These are phyloP conservation scores for Ochotona curzoniae DNA, from an alignment of 2,113 vertebrate species.

Conservation along the genomic window DNA sequence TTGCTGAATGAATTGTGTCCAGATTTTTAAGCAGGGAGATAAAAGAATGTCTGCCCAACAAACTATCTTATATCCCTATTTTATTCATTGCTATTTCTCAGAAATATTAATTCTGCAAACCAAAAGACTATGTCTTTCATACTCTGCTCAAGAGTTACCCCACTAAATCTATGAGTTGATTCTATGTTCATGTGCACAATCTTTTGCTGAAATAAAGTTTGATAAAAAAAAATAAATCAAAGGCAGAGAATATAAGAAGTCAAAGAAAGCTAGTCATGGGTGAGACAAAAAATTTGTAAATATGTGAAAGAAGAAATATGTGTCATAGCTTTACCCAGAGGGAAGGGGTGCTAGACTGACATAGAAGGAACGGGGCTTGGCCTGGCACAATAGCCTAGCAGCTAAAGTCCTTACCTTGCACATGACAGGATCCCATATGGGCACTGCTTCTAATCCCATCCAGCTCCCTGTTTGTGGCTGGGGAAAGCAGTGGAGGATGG, in stretches of 20 bases:
- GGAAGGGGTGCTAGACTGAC: not conserved
- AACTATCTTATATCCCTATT: not conserved
- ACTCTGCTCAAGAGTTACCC: not conserved
- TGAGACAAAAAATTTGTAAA: not conserved
- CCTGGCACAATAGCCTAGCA: too few relatives aligned
- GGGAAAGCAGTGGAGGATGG: too few relatives aligned
- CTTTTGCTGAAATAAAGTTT: not conserved
- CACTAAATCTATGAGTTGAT: not conserved
- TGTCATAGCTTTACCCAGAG: not conserved
- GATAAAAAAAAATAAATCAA: not conserved
- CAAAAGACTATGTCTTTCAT: not conserved
- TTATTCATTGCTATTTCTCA: not conserved
- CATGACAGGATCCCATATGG: too few relatives aligned
- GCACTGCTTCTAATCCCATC: too few relatives aligned
- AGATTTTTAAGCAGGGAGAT: not conserved
- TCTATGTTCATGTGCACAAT: not conserved
- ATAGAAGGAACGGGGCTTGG: not conserved
- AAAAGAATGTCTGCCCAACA: not conserved
- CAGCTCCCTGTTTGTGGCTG: too few relatives aligned
- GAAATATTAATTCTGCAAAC: not conserved
- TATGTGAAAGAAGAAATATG: not conserved
- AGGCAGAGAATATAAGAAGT: rapidly evolving
- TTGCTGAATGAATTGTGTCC: not conserved
- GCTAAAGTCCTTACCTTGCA: too few relatives aligned
- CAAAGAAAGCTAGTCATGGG: not conserved